Percentiles rank a stretch among this genome's conserved stretches.
Conservation (phyloP, 2,888 invertebrate genomes). For the Heliconius charithonia region DNA sequence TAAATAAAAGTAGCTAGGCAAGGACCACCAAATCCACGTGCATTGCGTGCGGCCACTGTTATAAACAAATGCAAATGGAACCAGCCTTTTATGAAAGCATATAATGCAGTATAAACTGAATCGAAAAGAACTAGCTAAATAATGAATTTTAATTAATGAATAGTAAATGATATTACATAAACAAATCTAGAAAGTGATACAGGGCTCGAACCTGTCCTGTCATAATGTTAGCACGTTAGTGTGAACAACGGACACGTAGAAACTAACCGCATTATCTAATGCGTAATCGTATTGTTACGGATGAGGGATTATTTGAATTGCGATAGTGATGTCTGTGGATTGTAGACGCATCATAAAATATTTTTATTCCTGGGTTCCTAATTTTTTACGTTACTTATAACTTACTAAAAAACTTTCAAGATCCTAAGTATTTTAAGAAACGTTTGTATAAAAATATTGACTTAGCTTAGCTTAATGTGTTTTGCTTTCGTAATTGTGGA, state of each 20-base stretch:
- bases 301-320: slow-evolving; percentile 53
- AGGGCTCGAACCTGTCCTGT: slow-evolving; percentile 57
- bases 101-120: background rate
- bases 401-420: too few species aligned
- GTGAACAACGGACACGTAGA: slow-evolving; percentile 59
- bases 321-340: slow-evolving; percentile 35
- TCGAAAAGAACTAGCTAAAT: background rate
- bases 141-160: slow-evolving; percentile 23
- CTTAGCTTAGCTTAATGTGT: too few species aligned
- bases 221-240: slow-evolving; percentile 63
- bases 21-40: too few species aligned
- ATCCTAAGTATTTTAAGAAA: too few species aligned
- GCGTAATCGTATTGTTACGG: slow-evolving; percentile 61
- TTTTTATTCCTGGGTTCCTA: slow-evolving; percentile 14
- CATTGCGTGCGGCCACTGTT: too few species aligned
- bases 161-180: slow-evolving; percentile 27
- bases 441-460: too few species aligned
- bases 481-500: too few species aligned
- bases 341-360: slow-evolving; percentile 41
- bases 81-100: background rate
- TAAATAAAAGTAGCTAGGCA: background rate
- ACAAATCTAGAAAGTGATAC: slow-evolving; percentile 50
- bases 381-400: background rate
- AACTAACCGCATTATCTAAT: slow-evolving; percentile 65
- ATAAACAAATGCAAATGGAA: background rate